A percentile compares a stretch with the other conserved stretches of the same genome.
Evolutionary conservation across 2,797 vertebrate genomes (phyloP).

Genomic region (Protonibea diacanthus): DNA sequence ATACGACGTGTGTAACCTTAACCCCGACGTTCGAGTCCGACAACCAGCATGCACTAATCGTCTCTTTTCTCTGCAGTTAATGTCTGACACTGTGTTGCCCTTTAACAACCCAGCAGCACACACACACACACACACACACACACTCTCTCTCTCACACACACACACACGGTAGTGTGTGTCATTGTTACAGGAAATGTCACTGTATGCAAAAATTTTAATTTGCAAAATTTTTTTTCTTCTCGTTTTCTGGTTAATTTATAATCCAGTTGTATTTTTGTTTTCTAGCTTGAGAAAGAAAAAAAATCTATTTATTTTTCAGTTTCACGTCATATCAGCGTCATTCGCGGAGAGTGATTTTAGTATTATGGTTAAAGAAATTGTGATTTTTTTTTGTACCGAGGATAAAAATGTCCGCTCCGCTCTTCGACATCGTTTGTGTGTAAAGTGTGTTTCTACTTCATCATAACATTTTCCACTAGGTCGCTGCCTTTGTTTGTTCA

Average conservation of each 20-base stretch:
- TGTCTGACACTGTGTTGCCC: slow-evolving; percentile 48
- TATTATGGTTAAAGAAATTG: slow-evolving; percentile 76
- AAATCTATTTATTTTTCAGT: slow-evolving; percentile 86
- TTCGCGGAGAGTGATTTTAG: slow-evolving; percentile 73
- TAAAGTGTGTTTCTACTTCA: slow-evolving; percentile 69
- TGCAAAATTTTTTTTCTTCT: slow-evolving; percentile 71
- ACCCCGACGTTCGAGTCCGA: slow-evolving; percentile 46
- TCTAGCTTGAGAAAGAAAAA: slow-evolving; percentile 82
- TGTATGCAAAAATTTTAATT: slow-evolving; percentile 83
- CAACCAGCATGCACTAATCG: slow-evolving; percentile 79
- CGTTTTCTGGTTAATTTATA: slow-evolving; percentile 87
- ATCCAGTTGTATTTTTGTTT: slow-evolving; percentile 83
- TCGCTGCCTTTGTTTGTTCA: slow-evolving; percentile 71
- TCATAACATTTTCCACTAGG: slow-evolving; percentile 73
- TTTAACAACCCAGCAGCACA: slow-evolving; percentile 49
- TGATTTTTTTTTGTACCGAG: slow-evolving; percentile 65
- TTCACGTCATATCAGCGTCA: slow-evolving; percentile 75
- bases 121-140: slow-evolving; percentile 32
- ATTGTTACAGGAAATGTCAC: slow-evolving; percentile 80
- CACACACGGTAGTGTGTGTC: slow-evolving; percentile 47
- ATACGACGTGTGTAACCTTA: slow-evolving; percentile 47
- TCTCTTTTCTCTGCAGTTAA: slow-evolving; percentile 71
- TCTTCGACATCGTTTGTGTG: slow-evolving; percentile 69
- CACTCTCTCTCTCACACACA: slow-evolving; percentile 7
- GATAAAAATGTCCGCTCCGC: slow-evolving; percentile 56